Base-by-base conservation (phyloP, 35 echinoderm and acorn worm genomes). In the Acanthaster planci region DNA sequence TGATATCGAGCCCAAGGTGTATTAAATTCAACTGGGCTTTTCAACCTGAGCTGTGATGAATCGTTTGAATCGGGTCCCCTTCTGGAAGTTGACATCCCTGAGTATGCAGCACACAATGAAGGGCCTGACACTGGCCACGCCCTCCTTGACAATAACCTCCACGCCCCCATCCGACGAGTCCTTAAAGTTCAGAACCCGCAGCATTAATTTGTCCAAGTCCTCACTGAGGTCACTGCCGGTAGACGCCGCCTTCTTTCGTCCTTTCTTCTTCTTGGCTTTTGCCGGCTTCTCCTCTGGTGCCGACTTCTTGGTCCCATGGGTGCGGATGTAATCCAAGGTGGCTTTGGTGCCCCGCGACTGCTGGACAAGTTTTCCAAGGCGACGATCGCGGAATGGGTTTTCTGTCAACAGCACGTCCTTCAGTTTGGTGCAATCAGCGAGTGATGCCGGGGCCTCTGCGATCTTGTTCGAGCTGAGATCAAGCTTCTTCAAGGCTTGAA, bases 51-150 rank as follows among this genome's bases (percentile, higher is more conserved):
- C 75, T 52, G 86, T 79, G 30, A 99, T 94, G 77, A 99, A 99
- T 84, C 92, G 37, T 39, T 99, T 99, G 82, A 91, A 94, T 22
- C 57, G 44, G 8, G 51, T 89, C 5, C 89, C 96, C 12, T 85
- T 40, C 18, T 85, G 76, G 30, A 99, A 52, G 75, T 91, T 67
- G 40, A 94, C 76, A 76, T 99, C 75, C 42, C 77, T 85, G 39
- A 99, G 89, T 16, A 94, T 78, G 54, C 96, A 99, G 58, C 96
- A 99, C 6, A 93, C 92, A 78, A 94, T 94, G 60, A 85, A 99
- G 0, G 96, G 89, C 21, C 96, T 64, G 32, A 99, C 86, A 51
- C 50, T 47, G 12, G 50, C 83, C 8, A 94, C 89, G 27, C 81
- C 81, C 39, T 89, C 75, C 26, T 85, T 89, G 17, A 87, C 52